Percentiles rank a stretch among this genome's conserved stretches.
These are phyloP conservation scores for Ormia ochracea DNA, from an alignment of 2,888 invertebrate species.

Conservation along the genomic window DNA sequence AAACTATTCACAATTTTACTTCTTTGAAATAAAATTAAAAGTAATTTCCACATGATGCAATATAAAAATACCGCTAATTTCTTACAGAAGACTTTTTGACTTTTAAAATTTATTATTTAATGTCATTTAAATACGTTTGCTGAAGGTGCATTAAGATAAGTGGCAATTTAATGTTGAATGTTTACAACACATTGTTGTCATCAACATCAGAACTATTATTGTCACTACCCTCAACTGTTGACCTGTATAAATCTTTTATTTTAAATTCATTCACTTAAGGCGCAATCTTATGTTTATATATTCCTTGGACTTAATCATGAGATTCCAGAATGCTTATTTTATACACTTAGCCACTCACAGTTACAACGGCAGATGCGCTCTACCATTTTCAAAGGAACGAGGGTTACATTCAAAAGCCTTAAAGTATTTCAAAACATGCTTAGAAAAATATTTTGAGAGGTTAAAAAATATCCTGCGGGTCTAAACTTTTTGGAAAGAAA, in stretches of 20 bases:
- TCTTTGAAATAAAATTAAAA: no score
- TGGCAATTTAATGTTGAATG: not conserved
- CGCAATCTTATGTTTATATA: not conserved
- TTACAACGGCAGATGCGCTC: not conserved
- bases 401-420: not conserved
- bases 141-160: not conserved
- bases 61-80: no score
- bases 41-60: no score
- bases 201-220: not conserved
- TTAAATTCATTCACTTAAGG: not conserved
- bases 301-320: not conserved
- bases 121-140: no score
- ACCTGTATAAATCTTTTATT: not conserved
- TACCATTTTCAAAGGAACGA: not conserved
- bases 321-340: not conserved
- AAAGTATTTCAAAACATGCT: no score
- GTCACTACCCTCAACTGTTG: not conserved
- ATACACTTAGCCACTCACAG: not conserved
- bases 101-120: no score
- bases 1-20: no score
- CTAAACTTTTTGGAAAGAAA: no score
- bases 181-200: no score
- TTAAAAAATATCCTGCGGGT: no score
- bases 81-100: no score
- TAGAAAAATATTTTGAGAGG: no score